These are phyloP conservation scores for Platycercus adscitus DNA, from an alignment of 2,113 vertebrate genomes.

Conservation along the genomic window DNA sequence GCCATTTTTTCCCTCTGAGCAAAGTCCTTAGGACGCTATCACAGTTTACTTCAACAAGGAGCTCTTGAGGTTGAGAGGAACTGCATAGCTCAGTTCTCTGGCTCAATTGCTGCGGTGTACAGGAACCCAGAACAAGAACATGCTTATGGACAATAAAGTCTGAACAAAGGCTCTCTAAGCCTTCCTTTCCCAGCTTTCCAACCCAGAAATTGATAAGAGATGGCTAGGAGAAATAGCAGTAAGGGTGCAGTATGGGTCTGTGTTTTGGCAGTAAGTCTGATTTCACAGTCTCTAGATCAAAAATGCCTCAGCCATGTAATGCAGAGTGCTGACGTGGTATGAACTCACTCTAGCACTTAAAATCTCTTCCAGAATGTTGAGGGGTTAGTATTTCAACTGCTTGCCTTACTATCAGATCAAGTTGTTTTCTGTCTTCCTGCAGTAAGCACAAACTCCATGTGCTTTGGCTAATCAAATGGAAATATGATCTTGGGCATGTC, in stretches of 20 bases:
- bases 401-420: background rate
- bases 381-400: background rate
- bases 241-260: background rate
- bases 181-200: background rate
- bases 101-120: background rate
- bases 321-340: background rate
- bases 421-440: background rate
- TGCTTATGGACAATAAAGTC: background rate
- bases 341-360: background rate
- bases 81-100: background rate
- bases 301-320: background rate
- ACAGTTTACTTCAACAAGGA: background rate
- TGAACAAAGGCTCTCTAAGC: background rate
- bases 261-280: background rate
- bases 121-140: background rate
- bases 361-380: slow-evolving; percentile 1
- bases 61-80: background rate
- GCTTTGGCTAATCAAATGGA: slow-evolving; percentile 13
- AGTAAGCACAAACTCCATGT: background rate
- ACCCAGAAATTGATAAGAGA: background rate
- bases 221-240: background rate
- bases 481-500: background rate
- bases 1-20: background rate
- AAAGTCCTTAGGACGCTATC: background rate
- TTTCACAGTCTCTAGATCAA: slow-evolving; percentile 20